A percentile compares a stretch with the other conserved stretches of the same genome.
These are phyloP conservation scores for Mastigias papua DNA, from an alignment of 30 jellyfish, hydroid and myxozoan genomes.

Conservation along the genomic window DNA sequence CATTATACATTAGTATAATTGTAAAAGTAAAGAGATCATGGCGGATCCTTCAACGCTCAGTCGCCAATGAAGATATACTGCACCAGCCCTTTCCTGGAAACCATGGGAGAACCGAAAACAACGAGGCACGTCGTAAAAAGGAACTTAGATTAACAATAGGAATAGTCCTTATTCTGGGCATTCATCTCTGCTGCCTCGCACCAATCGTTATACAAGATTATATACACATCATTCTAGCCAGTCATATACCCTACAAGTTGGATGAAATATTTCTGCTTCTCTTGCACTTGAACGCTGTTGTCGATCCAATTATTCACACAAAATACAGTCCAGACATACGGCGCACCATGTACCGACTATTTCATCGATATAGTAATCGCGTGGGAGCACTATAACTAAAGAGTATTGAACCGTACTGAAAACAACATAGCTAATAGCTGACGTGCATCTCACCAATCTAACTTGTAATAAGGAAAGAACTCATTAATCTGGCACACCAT, in stretches of 20 bases:
- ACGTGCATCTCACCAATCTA: no score
- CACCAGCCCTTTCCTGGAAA: constrained; percentile 1
- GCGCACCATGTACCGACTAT: not conserved
- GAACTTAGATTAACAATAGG: constrained; percentile 50
- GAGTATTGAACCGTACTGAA: no score
- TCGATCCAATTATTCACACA: constrained; percentile 39
- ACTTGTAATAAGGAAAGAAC: no score
- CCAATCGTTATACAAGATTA: constrained; percentile 55
- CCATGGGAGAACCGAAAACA: constrained; percentile 17
- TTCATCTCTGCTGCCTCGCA: constrained; percentile 38
- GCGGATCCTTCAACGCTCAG: constrained; percentile 13
- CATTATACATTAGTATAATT: constrained; percentile 30
- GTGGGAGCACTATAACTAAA: no score
- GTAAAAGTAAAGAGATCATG: constrained; percentile 44
- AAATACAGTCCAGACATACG: constrained; percentile 6
- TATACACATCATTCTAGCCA: constrained; percentile 1
- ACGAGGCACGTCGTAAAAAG: constrained; percentile 25
- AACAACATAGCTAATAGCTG: no score
- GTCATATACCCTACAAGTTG: not conserved
- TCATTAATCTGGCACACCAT: no score
- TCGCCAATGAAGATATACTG: not conserved
- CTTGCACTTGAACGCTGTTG: constrained; percentile 39
- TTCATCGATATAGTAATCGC: no score
- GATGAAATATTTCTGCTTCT: constrained; percentile 17
- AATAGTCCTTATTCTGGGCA: constrained; percentile 26